Evolutionary conservation across 1,140 invertebrate genomes (phyloP).

Genomic region (Drosophila ogumai): DNA sequence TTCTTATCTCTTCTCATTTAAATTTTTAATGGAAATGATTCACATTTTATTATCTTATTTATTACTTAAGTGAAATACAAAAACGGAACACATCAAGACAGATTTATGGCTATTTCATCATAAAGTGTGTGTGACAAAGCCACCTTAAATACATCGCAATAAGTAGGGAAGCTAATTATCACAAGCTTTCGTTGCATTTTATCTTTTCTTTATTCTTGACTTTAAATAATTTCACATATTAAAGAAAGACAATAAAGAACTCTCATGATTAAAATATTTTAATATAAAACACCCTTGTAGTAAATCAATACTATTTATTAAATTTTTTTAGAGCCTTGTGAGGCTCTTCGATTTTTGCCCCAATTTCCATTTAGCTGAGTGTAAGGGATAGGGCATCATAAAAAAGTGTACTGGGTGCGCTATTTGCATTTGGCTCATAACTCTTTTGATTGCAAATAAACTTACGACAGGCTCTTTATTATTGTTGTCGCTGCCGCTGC

Average conservation of each 20-base stretch:
- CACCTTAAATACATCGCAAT: neutral
- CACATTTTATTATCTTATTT: neutral
- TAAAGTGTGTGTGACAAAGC: constrained; percentile 6
- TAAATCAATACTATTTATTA: neutral
- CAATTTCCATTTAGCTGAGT: constrained; percentile 22
- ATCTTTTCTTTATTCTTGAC: neutral
- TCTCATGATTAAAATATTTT: neutral
- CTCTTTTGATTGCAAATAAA: constrained; percentile 83
- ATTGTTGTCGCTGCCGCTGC: constrained; percentile 45
- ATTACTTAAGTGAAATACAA: neutral
- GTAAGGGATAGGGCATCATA: constrained; percentile 58
- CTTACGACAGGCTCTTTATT: constrained; percentile 58
- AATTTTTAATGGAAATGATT: neutral
- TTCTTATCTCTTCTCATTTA: neutral
- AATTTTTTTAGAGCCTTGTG: neutral
- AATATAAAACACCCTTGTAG: neutral
- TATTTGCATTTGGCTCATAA: constrained; percentile 82
- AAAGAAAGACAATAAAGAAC: neutral
- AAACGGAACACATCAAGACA: neutral
- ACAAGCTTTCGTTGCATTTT: neutral
- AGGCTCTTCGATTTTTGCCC: neutral
- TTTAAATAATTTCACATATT: neutral
- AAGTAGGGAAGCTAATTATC: neutral
- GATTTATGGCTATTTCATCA: constrained; percentile 6
- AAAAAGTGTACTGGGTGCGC: constrained; percentile 59